Evolutionary conservation across 2,113 vertebrate genomes (phyloP).

Genomic region (Lophotis ruficrista): DNA sequence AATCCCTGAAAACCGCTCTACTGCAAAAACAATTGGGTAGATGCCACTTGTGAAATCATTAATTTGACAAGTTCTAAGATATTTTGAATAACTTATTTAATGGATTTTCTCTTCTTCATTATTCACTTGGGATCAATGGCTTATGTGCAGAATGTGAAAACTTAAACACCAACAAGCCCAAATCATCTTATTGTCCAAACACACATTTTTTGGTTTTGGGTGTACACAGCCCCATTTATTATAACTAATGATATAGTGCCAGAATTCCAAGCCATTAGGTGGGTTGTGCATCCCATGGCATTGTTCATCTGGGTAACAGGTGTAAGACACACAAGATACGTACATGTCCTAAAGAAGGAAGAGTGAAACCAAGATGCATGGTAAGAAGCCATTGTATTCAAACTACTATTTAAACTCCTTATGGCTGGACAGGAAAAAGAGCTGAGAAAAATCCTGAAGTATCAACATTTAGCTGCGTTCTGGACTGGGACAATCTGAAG

Average conservation of each 20-base stretch:
- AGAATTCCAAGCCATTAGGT: background rate
- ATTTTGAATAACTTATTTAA: conserved; percentile 35
- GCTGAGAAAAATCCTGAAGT: background rate
- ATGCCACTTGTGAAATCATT: background rate
- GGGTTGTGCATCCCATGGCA: background rate
- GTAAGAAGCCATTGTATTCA: background rate
- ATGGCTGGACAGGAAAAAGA: background rate
- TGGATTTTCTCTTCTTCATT: background rate
- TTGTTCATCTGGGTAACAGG: conserved; percentile 8
- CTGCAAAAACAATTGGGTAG: background rate
- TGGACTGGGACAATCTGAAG: background rate
- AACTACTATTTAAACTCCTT: background rate
- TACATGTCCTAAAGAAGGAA: background rate
- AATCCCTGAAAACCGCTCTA: background rate
- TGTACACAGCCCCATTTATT: background rate
- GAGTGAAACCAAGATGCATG: background rate
- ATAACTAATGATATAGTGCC: background rate
- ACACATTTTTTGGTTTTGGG: conserved; percentile 13
- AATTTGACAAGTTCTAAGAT: background rate
- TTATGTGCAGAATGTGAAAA: conserved; percentile 9
- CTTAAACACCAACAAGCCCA: background rate
- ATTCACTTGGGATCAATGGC: background rate
- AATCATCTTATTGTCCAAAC: background rate
- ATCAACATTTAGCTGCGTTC: background rate
- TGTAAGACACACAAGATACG: background rate